Conservation (phyloP, 2,888 invertebrate genomes). For the Trachelus tabidus region DNA sequence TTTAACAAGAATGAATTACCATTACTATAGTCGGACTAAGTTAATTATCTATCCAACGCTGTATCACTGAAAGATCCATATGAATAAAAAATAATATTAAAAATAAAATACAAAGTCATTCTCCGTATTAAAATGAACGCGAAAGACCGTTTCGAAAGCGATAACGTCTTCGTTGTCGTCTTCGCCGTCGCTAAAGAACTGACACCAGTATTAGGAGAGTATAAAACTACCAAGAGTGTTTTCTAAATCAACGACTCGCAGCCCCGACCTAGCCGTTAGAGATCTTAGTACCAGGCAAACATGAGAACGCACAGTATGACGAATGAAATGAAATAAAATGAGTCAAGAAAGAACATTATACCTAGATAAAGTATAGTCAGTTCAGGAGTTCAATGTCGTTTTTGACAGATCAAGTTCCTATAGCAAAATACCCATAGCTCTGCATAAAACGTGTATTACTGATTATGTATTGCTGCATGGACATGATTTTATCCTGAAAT, state of each 20-base stretch:
- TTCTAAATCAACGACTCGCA: slow-evolving; percentile 5
- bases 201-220: slow-evolving; percentile 15
- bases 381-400: no score
- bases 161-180: background rate
- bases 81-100: background rate
- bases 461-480: no score
- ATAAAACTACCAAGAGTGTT: background rate
- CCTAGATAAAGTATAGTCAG: background rate
- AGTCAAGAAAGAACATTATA: background rate
- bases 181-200: slow-evolving; percentile 14
- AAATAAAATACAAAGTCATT: background rate
- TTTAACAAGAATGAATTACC: background rate
- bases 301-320: background rate
- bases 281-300: slow-evolving; percentile 15
- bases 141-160: background rate
- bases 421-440: no score
- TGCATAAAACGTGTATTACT: no score
- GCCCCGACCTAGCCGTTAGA: slow-evolving; percentile 21
- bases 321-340: background rate
- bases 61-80: background rate
- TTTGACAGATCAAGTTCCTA: no score
- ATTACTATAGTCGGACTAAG: background rate
- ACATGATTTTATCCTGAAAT: no score
- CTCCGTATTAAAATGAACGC: background rate
- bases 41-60: background rate